These are phyloP conservation scores for Bimastos eiseni DNA, from an alignment of 2,888 invertebrate genomes.

Conservation along the genomic window DNA sequence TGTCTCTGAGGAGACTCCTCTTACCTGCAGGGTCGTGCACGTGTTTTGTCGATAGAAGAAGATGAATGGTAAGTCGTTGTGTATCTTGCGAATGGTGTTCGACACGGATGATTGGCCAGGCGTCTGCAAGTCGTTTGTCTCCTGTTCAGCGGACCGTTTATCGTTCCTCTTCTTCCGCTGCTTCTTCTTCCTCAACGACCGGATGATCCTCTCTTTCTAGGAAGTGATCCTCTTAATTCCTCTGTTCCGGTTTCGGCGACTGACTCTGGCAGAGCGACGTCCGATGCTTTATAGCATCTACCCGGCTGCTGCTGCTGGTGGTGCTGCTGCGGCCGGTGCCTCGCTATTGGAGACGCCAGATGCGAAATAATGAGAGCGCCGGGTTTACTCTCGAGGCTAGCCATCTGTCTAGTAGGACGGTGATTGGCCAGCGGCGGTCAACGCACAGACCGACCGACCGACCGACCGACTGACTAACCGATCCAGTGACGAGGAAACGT, in stretches of 20 bases:
- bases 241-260: slow-evolving; percentile 2
- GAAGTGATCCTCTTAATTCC: slow-evolving; percentile 22
- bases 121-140: not conserved
- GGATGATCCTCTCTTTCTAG: not conserved
- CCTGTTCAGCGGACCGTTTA: not conserved
- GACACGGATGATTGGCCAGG: no score
- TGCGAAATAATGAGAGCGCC: slow-evolving; percentile 13
- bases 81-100: not conserved
- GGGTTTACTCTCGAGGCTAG: slow-evolving; percentile 9
- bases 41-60: not conserved
- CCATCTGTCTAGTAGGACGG: slow-evolving; percentile 6
- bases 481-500: not conserved
- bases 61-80: not conserved
- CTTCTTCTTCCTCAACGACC: not conserved
- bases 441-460: not conserved
- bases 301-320: not conserved
- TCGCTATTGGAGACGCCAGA: slow-evolving; percentile 13
- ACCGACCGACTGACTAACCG: not conserved
- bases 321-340: not conserved
- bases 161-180: not conserved
- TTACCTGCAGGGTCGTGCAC: not conserved
- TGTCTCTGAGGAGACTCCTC: not conserved
- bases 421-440: slow-evolving; percentile 21
- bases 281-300: not conserved
- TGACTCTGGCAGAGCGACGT: not conserved